phyloP scores from a whole-genome alignment of 2,888 invertebrate genomes.

The Anoncus sp. region DNA sequence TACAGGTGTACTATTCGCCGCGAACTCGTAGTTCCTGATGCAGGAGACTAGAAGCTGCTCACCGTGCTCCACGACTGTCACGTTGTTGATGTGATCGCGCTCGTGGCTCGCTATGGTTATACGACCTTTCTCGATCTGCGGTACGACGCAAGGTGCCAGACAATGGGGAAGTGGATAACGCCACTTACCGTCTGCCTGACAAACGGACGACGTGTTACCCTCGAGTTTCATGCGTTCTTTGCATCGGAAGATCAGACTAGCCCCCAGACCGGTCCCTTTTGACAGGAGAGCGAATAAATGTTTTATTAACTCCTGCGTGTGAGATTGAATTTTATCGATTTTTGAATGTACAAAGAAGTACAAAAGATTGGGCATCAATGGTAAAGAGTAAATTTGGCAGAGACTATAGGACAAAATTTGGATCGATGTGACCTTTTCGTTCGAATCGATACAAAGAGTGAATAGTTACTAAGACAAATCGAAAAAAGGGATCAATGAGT shows the following conservation, averaged over 20 bases:
- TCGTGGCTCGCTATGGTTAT: slow-evolving; percentile 86
- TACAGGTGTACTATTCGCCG: slow-evolving; percentile 89
- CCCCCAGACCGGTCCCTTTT: slow-evolving; percentile 96
- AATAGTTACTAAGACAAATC: not conserved
- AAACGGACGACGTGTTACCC: slow-evolving; percentile 95
- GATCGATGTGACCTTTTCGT: not conserved
- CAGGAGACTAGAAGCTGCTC: slow-evolving; percentile 91
- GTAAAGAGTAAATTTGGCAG: no score
- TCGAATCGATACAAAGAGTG: not conserved
- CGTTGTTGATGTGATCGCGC: slow-evolving; percentile 80
- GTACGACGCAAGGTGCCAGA: slow-evolving; percentile 97
- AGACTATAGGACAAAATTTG: not conserved
- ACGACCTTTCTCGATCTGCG: slow-evolving; percentile 92
- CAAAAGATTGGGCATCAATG: no score
- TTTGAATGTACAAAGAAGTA: no score
- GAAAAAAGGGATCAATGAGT: not conserved
- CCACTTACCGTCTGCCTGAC: slow-evolving; percentile 98
- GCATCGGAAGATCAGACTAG: slow-evolving; percentile 96
- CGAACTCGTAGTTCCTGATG: slow-evolving; percentile 93
- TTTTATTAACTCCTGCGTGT: no score
- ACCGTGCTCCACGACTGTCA: slow-evolving; percentile 88
- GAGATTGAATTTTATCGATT: no score
- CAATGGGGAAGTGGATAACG: slow-evolving; percentile 96
- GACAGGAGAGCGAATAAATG: no score
- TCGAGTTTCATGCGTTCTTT: slow-evolving; percentile 96